Evolutionary conservation across 1,140 invertebrate species (phyloP), one percentile per base, ranked within the genome.

Genomic region (Bombus vancouverensis): DNA sequence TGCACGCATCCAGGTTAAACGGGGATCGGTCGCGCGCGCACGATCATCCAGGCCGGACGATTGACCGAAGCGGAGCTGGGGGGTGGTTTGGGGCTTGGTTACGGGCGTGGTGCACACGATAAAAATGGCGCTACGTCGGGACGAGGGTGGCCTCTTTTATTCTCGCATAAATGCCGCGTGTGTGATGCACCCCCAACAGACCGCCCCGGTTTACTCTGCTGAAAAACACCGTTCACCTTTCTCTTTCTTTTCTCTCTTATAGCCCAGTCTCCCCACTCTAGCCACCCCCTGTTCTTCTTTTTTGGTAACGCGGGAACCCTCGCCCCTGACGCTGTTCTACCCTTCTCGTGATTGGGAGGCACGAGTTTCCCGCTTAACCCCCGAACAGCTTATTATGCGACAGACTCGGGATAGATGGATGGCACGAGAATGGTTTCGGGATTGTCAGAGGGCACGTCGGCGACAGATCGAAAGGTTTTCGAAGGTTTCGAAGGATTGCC

Each of bases 51-150:
- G 53, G 32, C 57, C 57, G 89, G 79, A 86, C 88, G 88, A 90
- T 90, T 90, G 88, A 90, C 89, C 89, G 89, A 81, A 39, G 39
- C 28, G 28, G 5, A 34, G 22, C 10, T n/a, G 75, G 68, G 79
- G 44, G 68, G 37, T 65, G 73, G 87, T 65, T 75, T 65, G 85
- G 80, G 85, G 87, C 85, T 88, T 86, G 84, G 85, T 78, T 82
- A 85, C 91, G 92, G 92, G 92, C 90, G 92, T 92, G 92, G 92
- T 92, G 89, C 81, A 73, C 68, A 84, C 91, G 91, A 92, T 92
- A 92, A 93, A 93, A 93, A 93, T 93, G 92, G 92, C 92, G 92
- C 81, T 77, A 72, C 65, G 81, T 42, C 32, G 44, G 37, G n/a
- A 82, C 85, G 88, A 88, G 89, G 81, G 88, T 83, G 90, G 80